Percentiles rank a stretch among this genome's conserved stretches.
These are phyloP conservation scores for Porites australiensis DNA, from an alignment of 64 coral and sea anemone species.

Conservation along the genomic window DNA sequence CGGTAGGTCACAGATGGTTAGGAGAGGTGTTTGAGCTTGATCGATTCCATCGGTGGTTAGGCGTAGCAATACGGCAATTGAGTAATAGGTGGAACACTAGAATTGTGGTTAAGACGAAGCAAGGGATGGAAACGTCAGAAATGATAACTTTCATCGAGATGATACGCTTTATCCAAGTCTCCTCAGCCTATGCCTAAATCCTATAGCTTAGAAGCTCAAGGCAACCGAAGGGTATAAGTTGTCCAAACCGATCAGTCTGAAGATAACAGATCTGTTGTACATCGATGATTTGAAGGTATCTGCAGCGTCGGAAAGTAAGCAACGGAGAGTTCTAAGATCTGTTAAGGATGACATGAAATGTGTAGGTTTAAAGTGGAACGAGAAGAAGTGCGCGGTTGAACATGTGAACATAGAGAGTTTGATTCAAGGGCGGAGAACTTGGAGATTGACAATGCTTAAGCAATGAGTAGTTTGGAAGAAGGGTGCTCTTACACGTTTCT, in stretches of 20 bases:
- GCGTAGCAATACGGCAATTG: neutral
- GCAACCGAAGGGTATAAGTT: no score
- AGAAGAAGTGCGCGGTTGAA: neutral
- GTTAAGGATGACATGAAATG: neutral
- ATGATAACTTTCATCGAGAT: neutral
- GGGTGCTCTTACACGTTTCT: no score
- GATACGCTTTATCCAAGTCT: slow-evolving; percentile 22
- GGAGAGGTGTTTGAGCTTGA: neutral
- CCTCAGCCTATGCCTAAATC: neutral
- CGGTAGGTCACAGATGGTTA: slow-evolving; percentile 64
- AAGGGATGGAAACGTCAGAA: slow-evolving; percentile 21
- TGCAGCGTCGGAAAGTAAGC: neutral
- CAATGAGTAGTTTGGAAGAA: no score
- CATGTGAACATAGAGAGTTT: no score
- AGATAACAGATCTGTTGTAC: no score
- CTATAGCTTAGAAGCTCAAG: no score
- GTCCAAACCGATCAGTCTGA: no score
- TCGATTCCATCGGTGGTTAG: slow-evolving; percentile 6
- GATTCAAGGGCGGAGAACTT: no score
- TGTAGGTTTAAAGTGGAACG: neutral
- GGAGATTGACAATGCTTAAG: no score
- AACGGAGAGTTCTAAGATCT: neutral
- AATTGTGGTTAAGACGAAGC: slow-evolving; percentile 8
- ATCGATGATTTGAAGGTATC: neutral
- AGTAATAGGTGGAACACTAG: no score